phyloP scores from a whole-genome alignment of 2,113 vertebrate genomes.

The Nymphicus hollandicus region DNA sequence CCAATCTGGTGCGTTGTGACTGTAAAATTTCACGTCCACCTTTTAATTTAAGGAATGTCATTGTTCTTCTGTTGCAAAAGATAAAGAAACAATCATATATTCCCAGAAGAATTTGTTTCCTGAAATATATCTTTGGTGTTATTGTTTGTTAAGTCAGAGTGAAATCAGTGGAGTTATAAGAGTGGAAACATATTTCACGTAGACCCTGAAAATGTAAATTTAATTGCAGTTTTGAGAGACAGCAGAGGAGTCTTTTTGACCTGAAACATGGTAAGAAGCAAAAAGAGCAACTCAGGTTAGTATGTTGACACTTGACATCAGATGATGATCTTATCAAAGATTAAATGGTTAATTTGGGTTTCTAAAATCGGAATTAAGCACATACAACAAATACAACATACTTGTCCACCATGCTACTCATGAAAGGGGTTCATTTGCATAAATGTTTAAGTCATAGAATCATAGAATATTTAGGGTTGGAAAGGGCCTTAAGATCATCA shows the following conservation, averaged over 20 bases:
- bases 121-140: not conserved
- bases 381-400: not conserved
- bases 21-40: not conserved
- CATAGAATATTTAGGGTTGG: not conserved
- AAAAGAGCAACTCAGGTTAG: not conserved
- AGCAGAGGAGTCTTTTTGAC: not conserved
- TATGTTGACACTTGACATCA: not conserved
- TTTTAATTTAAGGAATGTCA: not conserved
- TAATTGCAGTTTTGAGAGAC: not conserved
- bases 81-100: not conserved
- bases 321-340: slow-evolving; percentile 26
- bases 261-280: not conserved
- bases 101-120: not conserved
- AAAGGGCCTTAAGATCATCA: not conserved
- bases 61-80: not conserved
- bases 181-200: not conserved
- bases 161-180: not conserved
- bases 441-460: not conserved
- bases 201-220: not conserved
- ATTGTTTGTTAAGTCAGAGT: not conserved
- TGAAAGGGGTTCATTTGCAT: not conserved
- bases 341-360: slow-evolving; percentile 39
- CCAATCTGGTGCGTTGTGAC: not conserved
- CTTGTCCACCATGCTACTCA: not conserved
- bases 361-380: slow-evolving; percentile 3